phyloP scores from a whole-genome alignment of 2,797 vertebrate genomes.

The Dermochelys coriacea region DNA sequence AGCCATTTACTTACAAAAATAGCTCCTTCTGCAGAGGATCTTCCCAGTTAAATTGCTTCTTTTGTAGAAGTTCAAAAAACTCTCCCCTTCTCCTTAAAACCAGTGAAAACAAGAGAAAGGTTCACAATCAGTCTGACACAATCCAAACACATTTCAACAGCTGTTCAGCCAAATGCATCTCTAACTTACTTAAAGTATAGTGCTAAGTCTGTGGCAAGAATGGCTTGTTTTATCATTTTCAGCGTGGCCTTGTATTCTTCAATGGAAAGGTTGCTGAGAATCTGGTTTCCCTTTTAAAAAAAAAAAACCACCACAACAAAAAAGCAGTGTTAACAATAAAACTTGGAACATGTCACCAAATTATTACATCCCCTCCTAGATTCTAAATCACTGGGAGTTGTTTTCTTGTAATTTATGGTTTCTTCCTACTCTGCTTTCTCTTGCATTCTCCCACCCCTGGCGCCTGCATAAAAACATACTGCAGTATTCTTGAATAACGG shows the following conservation, averaged over 20 bases:
- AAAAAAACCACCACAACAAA: background rate
- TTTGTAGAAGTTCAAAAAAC: slow-evolving; percentile 96
- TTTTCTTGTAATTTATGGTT: slow-evolving; percentile 8
- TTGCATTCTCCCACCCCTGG: background rate
- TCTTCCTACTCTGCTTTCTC: background rate
- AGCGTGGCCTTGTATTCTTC: slow-evolving; percentile 94
- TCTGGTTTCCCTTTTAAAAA: slow-evolving; percentile 92
- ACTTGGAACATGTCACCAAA: background rate
- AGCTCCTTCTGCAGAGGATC: slow-evolving; percentile 92
- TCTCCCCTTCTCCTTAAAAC: slow-evolving; percentile 91
- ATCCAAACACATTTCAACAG: background rate
- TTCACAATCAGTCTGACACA: background rate
- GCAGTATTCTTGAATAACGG: slow-evolving; percentile 12
- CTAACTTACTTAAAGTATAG: slow-evolving; percentile 95
- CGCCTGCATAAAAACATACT: slow-evolving; percentile 55
- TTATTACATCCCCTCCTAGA: background rate
- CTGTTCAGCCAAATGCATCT: background rate
- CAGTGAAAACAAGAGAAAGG: background rate
- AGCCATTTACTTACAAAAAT: slow-evolving; percentile 86
- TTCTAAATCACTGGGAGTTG: background rate
- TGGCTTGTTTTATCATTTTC: slow-evolving; percentile 96
- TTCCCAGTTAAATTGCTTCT: slow-evolving; percentile 92
- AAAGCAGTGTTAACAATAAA: background rate
- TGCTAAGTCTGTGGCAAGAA: slow-evolving; percentile 97
- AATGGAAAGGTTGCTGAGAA: slow-evolving; percentile 93